Percentiles rank a stretch among this genome's conserved stretches.
These are phyloP conservation scores for Gerris lacustris DNA, from an alignment of 2,888 invertebrate species.

Conservation along the genomic window DNA sequence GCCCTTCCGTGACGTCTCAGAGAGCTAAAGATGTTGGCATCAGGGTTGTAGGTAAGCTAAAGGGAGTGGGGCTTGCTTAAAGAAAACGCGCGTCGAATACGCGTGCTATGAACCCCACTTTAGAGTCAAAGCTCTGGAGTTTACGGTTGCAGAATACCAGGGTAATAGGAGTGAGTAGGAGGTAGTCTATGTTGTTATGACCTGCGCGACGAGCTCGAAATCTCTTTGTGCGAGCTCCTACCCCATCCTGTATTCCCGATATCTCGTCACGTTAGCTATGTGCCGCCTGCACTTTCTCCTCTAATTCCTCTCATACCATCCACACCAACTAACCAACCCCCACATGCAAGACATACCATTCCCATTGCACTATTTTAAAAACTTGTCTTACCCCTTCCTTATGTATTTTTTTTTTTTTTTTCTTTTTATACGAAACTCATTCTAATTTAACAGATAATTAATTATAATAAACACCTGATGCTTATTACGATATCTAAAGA, in stretches of 20 bases:
- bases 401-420: too few relatives aligned
- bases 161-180: not conserved
- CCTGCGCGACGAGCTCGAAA: not conserved
- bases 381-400: not conserved
- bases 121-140: not conserved
- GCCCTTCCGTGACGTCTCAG: too few relatives aligned
- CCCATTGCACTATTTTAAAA: not conserved
- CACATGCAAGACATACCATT: not conserved
- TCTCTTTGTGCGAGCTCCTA: not conserved
- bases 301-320: not conserved
- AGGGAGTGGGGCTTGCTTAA: not conserved
- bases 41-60: too few relatives aligned
- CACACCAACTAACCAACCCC: not conserved
- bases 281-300: conserved; percentile 6
- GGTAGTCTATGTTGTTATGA: not conserved
- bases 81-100: not conserved
- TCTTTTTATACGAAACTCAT: too few relatives aligned
- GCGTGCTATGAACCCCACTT: too few relatives aligned
- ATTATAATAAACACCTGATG: too few relatives aligned
- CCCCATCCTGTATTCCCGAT: not conserved
- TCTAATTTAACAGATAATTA: too few relatives aligned
- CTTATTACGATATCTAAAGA: too few relatives aligned
- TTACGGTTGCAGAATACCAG: not conserved
- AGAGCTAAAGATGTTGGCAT: too few relatives aligned
- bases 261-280: conserved; percentile 8